These are phyloP conservation scores for Odobenus rosmarus DNA, from an alignment of 2,113 vertebrate genomes.

Conservation along the genomic window DNA sequence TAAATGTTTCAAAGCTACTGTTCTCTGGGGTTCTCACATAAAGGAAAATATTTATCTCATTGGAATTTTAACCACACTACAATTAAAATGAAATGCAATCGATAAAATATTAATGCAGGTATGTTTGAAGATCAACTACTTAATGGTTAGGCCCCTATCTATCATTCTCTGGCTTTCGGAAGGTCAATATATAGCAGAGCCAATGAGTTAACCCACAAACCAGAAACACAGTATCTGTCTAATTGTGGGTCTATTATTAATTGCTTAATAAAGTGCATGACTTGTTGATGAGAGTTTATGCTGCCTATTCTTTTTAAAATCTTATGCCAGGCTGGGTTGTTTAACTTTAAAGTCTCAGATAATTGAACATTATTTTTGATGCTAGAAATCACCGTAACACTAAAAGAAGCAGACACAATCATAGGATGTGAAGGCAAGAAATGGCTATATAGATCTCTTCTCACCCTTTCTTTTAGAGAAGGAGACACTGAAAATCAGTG, in stretches of 20 bases:
- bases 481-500: not conserved
- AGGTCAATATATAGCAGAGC: constrained; percentile 23
- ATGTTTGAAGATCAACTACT: constrained; percentile 53
- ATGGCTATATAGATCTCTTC: not conserved
- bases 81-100: constrained; percentile 73
- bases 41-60: constrained; percentile 57
- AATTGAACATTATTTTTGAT: constrained; percentile 1
- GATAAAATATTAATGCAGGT: constrained; percentile 73
- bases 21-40: constrained; percentile 59
- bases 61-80: constrained; percentile 57
- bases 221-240: not conserved
- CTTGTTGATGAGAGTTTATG: constrained; percentile 13
- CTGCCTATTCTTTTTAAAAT: constrained; percentile 15
- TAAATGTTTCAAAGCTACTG: constrained; percentile 61
- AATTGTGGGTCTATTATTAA: constrained; percentile 43
- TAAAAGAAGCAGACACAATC: not conserved
- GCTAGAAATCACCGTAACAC: not conserved
- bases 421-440: not conserved
- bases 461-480: not conserved
- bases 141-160: constrained; percentile 53
- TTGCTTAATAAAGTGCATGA: not conserved
- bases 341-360: not conserved
- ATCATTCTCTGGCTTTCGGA: constrained; percentile 26
- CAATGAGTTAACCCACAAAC: constrained; percentile 48
- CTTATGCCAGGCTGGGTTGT: not conserved